Percentiles rank a stretch among this genome's conserved stretches.
Conservation (phyloP, 2,797 vertebrate genomes). For the Anomalospiza imberbis region DNA sequence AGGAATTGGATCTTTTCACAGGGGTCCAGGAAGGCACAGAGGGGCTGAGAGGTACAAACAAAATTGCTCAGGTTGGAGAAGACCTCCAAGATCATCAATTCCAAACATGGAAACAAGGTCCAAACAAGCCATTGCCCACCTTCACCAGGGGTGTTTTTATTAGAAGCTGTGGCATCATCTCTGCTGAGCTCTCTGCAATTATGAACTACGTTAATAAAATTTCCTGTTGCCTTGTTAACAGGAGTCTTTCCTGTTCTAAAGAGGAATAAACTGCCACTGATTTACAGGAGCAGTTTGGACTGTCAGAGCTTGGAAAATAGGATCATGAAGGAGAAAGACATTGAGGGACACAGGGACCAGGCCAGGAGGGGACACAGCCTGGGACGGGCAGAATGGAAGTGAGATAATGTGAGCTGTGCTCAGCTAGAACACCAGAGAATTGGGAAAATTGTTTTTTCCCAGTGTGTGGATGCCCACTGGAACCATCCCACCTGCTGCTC, state of each 20-base stretch:
- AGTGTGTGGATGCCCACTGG: not conserved
- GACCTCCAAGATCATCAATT: not conserved
- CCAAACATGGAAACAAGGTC: not conserved
- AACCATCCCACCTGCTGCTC: not conserved
- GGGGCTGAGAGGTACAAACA: not conserved
- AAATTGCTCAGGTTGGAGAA: not conserved
- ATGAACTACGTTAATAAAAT: not conserved
- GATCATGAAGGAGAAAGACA: not conserved
- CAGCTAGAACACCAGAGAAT: not conserved
- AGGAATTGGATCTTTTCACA: not conserved
- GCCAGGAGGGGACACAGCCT: not conserved
- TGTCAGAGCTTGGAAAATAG: not conserved
- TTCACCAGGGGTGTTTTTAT: not conserved
- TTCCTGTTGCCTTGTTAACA: not conserved
- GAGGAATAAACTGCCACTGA: not conserved
- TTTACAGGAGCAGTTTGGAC: not conserved
- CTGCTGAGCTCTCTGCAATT: not conserved
- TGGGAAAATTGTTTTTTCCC: not conserved
- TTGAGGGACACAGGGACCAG: rapidly evolving
- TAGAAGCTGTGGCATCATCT: not conserved
- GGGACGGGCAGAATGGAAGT: rapidly evolving
- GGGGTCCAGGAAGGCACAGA: not conserved
- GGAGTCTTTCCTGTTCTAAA: not conserved
- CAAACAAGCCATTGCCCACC: not conserved
- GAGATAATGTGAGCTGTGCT: not conserved